These are phyloP conservation scores for Marisa cornuarietis DNA, from an alignment of 1,140 invertebrate genomes.

Conservation along the genomic window DNA sequence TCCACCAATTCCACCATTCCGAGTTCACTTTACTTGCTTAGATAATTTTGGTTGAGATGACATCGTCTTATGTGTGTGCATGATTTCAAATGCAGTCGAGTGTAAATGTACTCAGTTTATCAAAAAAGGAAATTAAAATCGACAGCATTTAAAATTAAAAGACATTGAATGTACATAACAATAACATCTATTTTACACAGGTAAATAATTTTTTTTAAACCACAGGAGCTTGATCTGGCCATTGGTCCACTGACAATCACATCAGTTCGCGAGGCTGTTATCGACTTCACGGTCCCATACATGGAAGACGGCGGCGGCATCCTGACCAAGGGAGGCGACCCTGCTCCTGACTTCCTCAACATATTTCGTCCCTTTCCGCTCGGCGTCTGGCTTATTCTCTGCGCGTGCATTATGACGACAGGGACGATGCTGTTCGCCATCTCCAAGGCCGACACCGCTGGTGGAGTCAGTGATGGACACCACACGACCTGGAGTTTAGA, in stretches of 20 bases:
- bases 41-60: too few relatives aligned
- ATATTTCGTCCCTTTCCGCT: conserved; percentile 14
- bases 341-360: conserved; percentile 21
- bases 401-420: not conserved
- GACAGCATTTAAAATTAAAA: too few relatives aligned
- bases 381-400: not conserved
- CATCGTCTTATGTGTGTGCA: too few relatives aligned
- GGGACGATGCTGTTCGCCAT: conserved; percentile 3
- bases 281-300: conserved; percentile 49
- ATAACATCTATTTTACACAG: too few relatives aligned
- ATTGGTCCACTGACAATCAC: conserved; percentile 52
- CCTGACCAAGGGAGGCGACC: conserved; percentile 30
- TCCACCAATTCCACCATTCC: too few relatives aligned
- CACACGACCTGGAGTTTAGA: not conserved
- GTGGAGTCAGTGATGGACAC: not conserved
- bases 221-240: conserved; percentile 46
- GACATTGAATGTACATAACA: too few relatives aligned
- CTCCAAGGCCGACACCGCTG: not conserved
- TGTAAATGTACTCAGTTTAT: too few relatives aligned
- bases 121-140: too few relatives aligned
- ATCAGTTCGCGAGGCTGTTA: conserved; percentile 36
- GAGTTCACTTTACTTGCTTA: too few relatives aligned
- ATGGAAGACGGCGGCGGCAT: conserved; percentile 47
- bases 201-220: too few relatives aligned
- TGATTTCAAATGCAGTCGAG: too few relatives aligned